Percentiles rank a stretch among this genome's conserved stretches.
Conservation (phyloP, 2,797 vertebrate genomes). For the Limosa lapponica region DNA sequence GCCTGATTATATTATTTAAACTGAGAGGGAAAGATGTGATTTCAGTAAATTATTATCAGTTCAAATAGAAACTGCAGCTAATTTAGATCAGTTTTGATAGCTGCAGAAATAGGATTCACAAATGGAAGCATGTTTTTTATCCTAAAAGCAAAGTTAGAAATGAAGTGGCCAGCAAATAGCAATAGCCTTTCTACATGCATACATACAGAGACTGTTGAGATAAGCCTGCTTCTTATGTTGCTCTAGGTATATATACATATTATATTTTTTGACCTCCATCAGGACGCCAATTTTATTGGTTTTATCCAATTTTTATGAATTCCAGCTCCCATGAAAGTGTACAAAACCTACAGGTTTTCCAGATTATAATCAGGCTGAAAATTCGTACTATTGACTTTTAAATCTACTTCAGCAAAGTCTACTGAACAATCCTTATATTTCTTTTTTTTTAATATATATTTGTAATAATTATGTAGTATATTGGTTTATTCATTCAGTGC, state of each 20-base stretch:
- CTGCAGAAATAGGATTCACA: neutral
- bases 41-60: neutral
- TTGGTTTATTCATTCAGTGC: neutral
- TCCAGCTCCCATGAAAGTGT: neutral
- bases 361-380: neutral
- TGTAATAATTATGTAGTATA: neutral
- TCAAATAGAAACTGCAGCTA: neutral
- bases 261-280: neutral
- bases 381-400: neutral
- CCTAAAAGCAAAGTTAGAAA: neutral
- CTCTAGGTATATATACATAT: neutral
- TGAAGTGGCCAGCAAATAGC: neutral
- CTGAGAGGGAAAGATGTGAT: neutral
- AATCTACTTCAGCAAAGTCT: neutral
- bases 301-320: neutral
- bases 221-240: neutral
- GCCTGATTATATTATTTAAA: neutral
- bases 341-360: neutral
- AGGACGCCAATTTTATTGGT: neutral
- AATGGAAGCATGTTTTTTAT: neutral
- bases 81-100: neutral
- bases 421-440: accelerated
- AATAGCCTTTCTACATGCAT: neutral
- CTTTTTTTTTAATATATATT: neutral
- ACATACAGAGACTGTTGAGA: neutral